Evolutionary conservation across 2,888 invertebrate species (phyloP).

Genomic region (Carabus problematicus): DNA sequence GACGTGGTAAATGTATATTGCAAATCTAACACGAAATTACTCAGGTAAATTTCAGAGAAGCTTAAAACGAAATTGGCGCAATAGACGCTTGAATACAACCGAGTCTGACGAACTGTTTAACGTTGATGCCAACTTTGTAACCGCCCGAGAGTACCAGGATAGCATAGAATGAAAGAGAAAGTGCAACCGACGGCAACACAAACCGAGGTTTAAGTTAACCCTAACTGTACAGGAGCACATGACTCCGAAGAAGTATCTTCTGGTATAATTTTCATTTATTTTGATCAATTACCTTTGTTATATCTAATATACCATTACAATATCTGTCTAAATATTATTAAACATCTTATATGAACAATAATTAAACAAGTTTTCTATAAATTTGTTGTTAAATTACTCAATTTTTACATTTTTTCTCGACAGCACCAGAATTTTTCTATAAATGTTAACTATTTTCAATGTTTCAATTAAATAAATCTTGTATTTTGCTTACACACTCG

Average conservation of each 20-base stretch:
- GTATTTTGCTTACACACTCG: no score
- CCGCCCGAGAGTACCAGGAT: no score
- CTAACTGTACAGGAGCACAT: conserved; percentile 16
- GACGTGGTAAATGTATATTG: neutral
- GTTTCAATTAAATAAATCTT: no score
- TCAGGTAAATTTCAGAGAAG: neutral
- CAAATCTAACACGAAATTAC: neutral
- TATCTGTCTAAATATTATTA: neutral
- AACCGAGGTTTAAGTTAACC: conserved; percentile 35
- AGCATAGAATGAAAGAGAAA: no score
- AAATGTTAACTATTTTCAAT: neutral
- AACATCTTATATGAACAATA: neutral
- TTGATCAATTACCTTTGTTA: no score
- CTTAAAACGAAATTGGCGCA: neutral
- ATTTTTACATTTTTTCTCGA: neutral
- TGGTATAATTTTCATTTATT: conserved; percentile 11
- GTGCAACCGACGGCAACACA: neutral
- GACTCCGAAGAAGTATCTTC: neutral
- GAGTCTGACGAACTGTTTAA: no score
- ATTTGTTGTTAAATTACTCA: no score
- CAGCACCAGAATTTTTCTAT: neutral
- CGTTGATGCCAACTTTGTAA: no score
- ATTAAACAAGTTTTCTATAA: neutral
- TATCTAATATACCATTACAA: neutral
- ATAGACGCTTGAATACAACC: no score